Conservation (phyloP, 2,888 invertebrate genomes). For the Boloria selene region DNA sequence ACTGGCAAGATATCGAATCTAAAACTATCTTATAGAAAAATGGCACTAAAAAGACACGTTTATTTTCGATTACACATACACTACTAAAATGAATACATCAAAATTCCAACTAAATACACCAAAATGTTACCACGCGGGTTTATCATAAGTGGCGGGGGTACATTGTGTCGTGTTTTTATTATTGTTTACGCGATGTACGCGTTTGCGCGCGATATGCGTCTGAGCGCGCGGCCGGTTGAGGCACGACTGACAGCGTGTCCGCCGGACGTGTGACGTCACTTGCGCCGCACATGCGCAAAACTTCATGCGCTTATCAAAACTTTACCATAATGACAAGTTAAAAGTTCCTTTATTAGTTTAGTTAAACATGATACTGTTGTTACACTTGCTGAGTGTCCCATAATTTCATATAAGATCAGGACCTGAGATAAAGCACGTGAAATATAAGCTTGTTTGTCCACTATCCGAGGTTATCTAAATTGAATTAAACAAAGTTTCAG, state of each 20-base stretch:
- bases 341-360: conserved; percentile 50
- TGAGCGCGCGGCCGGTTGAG: conserved; percentile 46
- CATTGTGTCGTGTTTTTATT: conserved; percentile 65
- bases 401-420: conserved; percentile 37
- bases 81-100: conserved; percentile 71
- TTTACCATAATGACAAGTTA: conserved; percentile 43
- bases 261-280: conserved; percentile 44
- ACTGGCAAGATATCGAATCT: conserved; percentile 72
- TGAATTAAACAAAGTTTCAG: conserved; percentile 36
- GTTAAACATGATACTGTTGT: conserved; percentile 42
- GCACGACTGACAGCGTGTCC: conserved; percentile 46
- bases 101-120: conserved; percentile 70
- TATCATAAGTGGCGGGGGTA: conserved; percentile 62
- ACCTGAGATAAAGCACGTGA: conserved; percentile 37
- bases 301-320: conserved; percentile 47
- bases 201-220: conserved; percentile 46
- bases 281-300: conserved; percentile 40
- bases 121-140: conserved; percentile 48
- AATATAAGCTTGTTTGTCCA: conserved; percentile 37
- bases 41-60: conserved; percentile 82
- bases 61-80: conserved; percentile 49
- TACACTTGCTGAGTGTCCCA: conserved; percentile 32
- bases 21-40: conserved; percentile 64
- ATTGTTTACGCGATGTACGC: conserved; percentile 64
- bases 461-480: conserved; percentile 29